These are phyloP conservation scores for Proctacanthus coquilletti DNA, from an alignment of 1,140 invertebrate genomes.

Conservation along the genomic window DNA sequence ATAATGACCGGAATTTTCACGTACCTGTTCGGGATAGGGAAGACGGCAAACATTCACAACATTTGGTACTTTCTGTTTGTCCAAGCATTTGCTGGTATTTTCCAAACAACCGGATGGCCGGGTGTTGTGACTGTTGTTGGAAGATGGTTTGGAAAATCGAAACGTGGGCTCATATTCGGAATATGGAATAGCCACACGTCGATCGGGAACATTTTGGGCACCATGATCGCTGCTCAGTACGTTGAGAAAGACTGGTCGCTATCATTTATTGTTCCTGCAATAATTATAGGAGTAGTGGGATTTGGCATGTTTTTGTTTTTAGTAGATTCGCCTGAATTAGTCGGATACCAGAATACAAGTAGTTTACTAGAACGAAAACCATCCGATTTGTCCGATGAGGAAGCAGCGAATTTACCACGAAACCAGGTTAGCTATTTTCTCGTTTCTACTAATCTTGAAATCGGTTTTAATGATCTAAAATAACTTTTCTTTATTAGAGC, in stretches of 20 bases:
- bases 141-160: constrained; percentile 90
- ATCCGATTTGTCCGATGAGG: constrained; percentile 22
- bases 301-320: constrained; percentile 77
- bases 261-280: constrained; percentile 84
- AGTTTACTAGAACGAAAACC: constrained; percentile 8
- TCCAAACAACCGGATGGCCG: constrained; percentile 76
- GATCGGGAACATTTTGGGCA: constrained; percentile 84
- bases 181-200: constrained; percentile 95
- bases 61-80: constrained; percentile 74
- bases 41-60: constrained; percentile 65
- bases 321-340: constrained; percentile 58
- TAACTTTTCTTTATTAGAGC: too few species aligned
- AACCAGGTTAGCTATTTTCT: too few species aligned
- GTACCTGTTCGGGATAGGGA: constrained; percentile 80
- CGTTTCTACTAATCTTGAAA: too few species aligned
- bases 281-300: constrained; percentile 62
- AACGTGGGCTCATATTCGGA: constrained; percentile 85
- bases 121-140: constrained; percentile 85
- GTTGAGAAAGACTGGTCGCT: constrained; percentile 79
- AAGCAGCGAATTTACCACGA: constrained; percentile 9
- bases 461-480: too few species aligned
- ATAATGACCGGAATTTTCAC: constrained; percentile 73
- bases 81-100: constrained; percentile 63
- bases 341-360: constrained; percentile 39
- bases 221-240: constrained; percentile 67